Evolutionary conservation across 2,113 vertebrate species (phyloP).

Genomic region (Ammospiza caudacuta): DNA sequence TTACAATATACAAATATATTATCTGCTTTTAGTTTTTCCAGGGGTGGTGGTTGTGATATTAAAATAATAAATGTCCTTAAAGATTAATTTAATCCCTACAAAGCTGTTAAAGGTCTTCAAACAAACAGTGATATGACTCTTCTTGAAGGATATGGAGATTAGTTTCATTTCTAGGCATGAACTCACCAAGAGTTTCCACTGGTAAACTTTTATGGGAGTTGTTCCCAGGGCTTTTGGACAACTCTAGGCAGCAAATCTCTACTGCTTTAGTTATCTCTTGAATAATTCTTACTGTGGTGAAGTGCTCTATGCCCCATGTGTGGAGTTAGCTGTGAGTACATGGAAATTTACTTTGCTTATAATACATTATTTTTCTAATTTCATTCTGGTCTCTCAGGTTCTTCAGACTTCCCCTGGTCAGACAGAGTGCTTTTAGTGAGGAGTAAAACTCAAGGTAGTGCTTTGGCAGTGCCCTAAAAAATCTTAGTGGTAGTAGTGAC

Average conservation of each 20-base stretch:
- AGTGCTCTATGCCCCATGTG: not conserved
- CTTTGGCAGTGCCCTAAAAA: not conserved
- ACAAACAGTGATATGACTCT: not conserved
- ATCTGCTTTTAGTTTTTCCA: not conserved
- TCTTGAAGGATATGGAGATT: not conserved
- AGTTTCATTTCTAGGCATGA: not conserved
- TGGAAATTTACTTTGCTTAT: not conserved
- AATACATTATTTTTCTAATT: not conserved
- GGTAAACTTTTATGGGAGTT: not conserved
- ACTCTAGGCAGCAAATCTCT: not conserved
- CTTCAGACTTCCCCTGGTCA: not conserved
- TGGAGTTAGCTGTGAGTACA: not conserved
- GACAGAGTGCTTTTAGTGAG: not conserved
- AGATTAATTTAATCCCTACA: not conserved
- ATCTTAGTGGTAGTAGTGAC: not conserved
- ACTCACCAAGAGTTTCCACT: not conserved
- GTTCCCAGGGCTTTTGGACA: not conserved
- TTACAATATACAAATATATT: not conserved
- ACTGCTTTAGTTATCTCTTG: not conserved
- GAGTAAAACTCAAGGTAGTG: not conserved
- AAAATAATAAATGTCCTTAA: not conserved
- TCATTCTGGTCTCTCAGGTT: not conserved
- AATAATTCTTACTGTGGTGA: not conserved
- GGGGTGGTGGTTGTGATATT: not conserved
- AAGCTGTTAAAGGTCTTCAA: not conserved